These are phyloP conservation scores for Sinohyriopsis cumingii DNA, from an alignment of 2,888 invertebrate genomes.

Conservation along the genomic window DNA sequence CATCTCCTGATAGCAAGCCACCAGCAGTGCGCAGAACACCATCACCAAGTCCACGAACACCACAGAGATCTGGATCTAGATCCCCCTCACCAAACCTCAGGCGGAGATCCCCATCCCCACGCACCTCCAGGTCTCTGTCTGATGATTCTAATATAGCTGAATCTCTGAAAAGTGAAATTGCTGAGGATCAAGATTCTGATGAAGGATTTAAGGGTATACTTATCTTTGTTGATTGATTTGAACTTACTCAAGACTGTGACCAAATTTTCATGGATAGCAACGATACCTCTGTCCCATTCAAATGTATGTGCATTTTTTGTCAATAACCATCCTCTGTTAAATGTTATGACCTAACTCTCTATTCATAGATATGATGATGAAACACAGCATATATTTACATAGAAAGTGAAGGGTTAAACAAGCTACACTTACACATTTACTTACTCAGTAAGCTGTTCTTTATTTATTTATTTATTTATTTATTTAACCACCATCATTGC, in stretches of 20 bases:
- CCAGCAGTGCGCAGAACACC: constrained; percentile 38
- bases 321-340: too few relatives aligned
- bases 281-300: not conserved
- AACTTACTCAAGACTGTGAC: not conserved
- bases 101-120: constrained; percentile 50
- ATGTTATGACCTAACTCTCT: too few relatives aligned
- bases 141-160: constrained; percentile 57
- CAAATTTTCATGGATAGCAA: not conserved
- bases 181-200: constrained; percentile 44
- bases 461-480: too few relatives aligned
- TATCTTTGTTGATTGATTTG: not conserved
- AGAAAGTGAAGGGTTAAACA: too few relatives aligned
- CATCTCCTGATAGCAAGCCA: constrained; percentile 41
- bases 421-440: too few relatives aligned
- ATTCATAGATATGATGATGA: too few relatives aligned
- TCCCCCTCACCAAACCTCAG: constrained; percentile 45
- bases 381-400: too few relatives aligned
- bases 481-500: too few relatives aligned
- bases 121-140: constrained; percentile 42
- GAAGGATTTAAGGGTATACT: constrained; percentile 22
- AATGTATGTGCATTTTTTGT: not conserved
- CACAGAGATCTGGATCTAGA: constrained; percentile 21
- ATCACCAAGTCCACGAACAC: constrained; percentile 31
- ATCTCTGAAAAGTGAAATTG: constrained; percentile 53
- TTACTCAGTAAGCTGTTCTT: too few relatives aligned